A percentile compares a stretch with the other conserved stretches of the same genome.
phyloP scores from a whole-genome alignment of 1,140 invertebrate species.

The Caerostris extrusa region DNA sequence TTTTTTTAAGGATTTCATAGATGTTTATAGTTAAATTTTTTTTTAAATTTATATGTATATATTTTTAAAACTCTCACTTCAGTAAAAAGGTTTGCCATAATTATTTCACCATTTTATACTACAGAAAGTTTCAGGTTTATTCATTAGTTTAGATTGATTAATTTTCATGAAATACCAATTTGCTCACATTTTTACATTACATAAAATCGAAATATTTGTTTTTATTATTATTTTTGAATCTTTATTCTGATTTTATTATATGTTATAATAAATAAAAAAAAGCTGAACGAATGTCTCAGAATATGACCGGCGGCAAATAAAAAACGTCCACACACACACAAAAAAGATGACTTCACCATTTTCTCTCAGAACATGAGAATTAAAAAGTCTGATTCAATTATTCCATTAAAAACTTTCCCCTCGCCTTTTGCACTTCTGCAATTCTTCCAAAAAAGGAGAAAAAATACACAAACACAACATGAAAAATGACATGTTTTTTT shows the following conservation, averaged over 20 bases:
- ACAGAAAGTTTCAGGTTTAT: too few species aligned
- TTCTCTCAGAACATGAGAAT: conserved; percentile 43
- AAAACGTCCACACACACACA: not conserved
- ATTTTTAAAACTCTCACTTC: too few species aligned
- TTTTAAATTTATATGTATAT: too few species aligned
- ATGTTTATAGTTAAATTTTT: too few species aligned
- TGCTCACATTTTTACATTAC: too few species aligned
- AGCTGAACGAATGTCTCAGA: not conserved
- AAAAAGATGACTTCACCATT: not conserved
- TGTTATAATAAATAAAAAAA: not conserved
- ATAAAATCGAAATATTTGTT: too few species aligned
- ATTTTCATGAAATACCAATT: too few species aligned
- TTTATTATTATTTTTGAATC: too few species aligned
- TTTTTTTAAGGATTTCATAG: too few species aligned
- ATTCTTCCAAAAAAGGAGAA: conserved; percentile 39
- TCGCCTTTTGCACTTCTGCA: conserved; percentile 23
- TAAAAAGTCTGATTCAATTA: conserved; percentile 71
- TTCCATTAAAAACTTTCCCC: conserved; percentile 44
- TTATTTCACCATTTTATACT: too few species aligned
- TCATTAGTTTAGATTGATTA: too few species aligned
- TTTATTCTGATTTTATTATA: not conserved
- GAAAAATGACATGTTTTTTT: conserved; percentile 41
- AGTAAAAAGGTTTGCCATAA: too few species aligned
- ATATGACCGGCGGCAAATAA: not conserved
- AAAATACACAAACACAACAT: conserved; percentile 47